phyloP scores from a whole-genome alignment of 2,797 vertebrate species.

The Sparidentex hasta region DNA sequence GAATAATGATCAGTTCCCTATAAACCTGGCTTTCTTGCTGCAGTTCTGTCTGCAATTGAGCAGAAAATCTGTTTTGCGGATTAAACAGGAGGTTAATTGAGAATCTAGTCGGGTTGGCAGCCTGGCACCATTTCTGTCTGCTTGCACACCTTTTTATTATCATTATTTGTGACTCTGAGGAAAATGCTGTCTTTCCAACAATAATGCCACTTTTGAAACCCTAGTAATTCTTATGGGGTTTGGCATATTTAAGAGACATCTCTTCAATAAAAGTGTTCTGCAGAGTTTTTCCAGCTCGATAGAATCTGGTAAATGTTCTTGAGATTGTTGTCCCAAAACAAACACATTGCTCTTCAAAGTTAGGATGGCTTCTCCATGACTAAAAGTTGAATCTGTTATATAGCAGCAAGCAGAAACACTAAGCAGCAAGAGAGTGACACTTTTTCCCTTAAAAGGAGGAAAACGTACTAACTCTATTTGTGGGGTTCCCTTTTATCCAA shows the following conservation, averaged over 20 bases:
- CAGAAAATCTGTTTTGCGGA: too few species aligned
- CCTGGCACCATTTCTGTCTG: too few species aligned
- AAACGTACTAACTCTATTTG: not conserved
- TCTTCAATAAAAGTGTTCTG: not conserved
- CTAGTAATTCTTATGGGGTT: not conserved
- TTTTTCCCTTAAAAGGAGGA: constrained; percentile 38
- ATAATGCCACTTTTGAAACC: not conserved
- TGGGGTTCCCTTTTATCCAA: constrained; percentile 15
- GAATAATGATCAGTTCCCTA: too few species aligned
- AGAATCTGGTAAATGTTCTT: constrained; percentile 5
- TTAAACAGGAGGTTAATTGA: too few species aligned
- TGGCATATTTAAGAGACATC: constrained; percentile 2
- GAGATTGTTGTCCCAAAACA: constrained; percentile 13
- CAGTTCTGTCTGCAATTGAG: too few species aligned
- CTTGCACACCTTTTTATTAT: too few species aligned
- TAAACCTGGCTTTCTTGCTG: too few species aligned
- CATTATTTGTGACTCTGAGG: too few species aligned
- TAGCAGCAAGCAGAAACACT: not conserved
- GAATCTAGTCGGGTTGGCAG: too few species aligned
- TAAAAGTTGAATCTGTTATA: constrained; percentile 14
- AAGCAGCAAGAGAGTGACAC: not conserved
- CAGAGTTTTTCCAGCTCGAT: not conserved
- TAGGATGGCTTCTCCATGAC: constrained; percentile 12
- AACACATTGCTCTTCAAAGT: constrained; percentile 16
- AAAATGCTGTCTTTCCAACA: too few species aligned